These are phyloP conservation scores for Sterrhoptilus dennistouni DNA, from an alignment of 2,113 vertebrate genomes.

Conservation along the genomic window DNA sequence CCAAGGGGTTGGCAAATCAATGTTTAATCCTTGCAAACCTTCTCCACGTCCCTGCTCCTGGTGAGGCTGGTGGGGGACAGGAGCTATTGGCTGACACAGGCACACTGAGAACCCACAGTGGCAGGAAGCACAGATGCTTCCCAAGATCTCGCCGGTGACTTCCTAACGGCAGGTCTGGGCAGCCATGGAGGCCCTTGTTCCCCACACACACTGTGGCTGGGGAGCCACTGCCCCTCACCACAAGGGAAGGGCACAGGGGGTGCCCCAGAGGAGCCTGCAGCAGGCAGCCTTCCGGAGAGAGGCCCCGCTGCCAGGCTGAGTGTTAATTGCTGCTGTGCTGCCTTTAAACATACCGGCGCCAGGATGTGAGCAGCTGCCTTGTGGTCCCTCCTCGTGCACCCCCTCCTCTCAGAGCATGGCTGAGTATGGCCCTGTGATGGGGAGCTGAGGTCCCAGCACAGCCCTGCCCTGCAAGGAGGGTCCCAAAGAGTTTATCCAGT, in stretches of 20 bases:
- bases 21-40: accelerated
- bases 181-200: accelerated
- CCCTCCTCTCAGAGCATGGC: background rate
- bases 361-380: background rate
- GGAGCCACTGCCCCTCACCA: accelerated
- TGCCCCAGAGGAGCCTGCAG: background rate
- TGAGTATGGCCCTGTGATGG: accelerated
- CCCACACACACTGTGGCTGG: accelerated
- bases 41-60: background rate
- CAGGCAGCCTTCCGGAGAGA: accelerated
- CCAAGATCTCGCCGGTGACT: background rate
- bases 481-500: background rate
- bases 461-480: background rate
- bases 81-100: background rate
- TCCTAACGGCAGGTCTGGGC: background rate
- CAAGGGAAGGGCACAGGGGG: background rate
- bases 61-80: background rate
- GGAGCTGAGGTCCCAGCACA: background rate
- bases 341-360: background rate
- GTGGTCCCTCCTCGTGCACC: accelerated
- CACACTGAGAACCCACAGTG: background rate
- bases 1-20: background rate
- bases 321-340: background rate
- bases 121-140: slow-evolving; percentile 42
- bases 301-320: background rate